These are phyloP conservation scores for Osmoderma eremita DNA, from an alignment of 2,888 invertebrate species.

Conservation along the genomic window DNA sequence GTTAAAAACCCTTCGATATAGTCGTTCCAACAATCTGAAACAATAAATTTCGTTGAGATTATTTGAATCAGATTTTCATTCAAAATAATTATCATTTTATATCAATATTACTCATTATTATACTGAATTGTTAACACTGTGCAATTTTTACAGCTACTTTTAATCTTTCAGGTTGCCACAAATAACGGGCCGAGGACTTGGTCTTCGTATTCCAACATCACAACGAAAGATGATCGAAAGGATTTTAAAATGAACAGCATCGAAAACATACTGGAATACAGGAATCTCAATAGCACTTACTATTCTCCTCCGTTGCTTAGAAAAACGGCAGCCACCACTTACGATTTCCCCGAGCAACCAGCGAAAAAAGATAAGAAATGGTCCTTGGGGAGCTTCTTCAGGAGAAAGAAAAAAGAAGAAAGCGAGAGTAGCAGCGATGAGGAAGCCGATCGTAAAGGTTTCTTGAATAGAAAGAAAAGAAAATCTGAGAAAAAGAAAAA, in stretches of 20 bases:
- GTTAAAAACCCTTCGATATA: too few relatives aligned
- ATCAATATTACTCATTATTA: too few relatives aligned
- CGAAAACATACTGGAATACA: conserved; percentile 53
- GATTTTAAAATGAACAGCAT: conserved; percentile 58
- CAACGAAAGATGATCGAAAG: conserved; percentile 54
- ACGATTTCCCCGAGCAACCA: conserved; percentile 63
- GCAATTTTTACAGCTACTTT: conserved; percentile 13
- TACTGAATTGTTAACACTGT: too few relatives aligned
- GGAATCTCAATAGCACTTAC: conserved; percentile 35
- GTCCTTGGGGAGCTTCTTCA: conserved; percentile 83
- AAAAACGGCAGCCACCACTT: conserved; percentile 63
- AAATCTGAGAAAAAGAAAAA: conserved; percentile 67
- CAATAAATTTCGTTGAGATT: too few relatives aligned
- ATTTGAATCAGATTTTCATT: background rate
- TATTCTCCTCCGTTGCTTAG: conserved; percentile 56
- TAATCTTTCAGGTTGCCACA: conserved; percentile 61
- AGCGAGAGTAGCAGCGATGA: conserved; percentile 68
- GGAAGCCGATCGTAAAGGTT: conserved; percentile 58
- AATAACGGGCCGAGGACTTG: conserved; percentile 62
- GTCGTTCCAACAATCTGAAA: too few relatives aligned
- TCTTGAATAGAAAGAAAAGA: conserved; percentile 61
- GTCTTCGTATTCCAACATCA: conserved; percentile 61
- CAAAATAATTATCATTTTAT: too few relatives aligned
- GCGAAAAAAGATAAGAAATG: conserved; percentile 76
- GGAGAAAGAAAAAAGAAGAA: conserved; percentile 77